Conservation (phyloP, 2,888 invertebrate species). For the Sphinx pinastri region DNA sequence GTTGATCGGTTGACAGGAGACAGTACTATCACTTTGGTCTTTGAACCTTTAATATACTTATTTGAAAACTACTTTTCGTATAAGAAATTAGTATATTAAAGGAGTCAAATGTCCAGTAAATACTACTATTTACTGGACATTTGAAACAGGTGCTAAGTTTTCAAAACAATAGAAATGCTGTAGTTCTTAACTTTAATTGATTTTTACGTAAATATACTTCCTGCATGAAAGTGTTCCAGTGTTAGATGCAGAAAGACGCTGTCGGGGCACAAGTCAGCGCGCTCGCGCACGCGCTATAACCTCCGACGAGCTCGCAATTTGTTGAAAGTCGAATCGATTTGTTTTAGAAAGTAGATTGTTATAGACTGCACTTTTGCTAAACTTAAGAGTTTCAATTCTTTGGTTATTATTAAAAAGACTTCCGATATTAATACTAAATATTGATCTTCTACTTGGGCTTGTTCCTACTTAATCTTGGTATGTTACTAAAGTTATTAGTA, state of each 20-base stretch:
- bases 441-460: background rate
- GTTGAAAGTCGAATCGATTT: constrained; percentile 81
- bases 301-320: constrained; percentile 59
- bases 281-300: constrained; percentile 46
- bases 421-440: background rate
- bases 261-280: constrained; percentile 58
- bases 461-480: too few relatives aligned
- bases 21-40: too few relatives aligned
- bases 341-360: constrained; percentile 75
- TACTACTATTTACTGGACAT: too few relatives aligned
- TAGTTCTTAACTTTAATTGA: background rate
- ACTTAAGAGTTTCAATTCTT: background rate
- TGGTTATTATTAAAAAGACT: background rate
- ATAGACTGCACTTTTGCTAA: background rate
- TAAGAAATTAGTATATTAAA: too few relatives aligned
- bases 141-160: too few relatives aligned
- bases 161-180: too few relatives aligned
- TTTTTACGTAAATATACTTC: constrained; percentile 1
- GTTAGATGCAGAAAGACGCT: constrained; percentile 49
- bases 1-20: too few relatives aligned
- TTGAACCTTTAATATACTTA: too few relatives aligned
- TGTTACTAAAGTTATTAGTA: too few relatives aligned
- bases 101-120: too few relatives aligned
- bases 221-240: constrained; percentile 3
- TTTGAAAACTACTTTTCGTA: too few relatives aligned